phyloP scores from a whole-genome alignment of 1,140 invertebrate genomes.

The Euura saliciscinereae region DNA sequence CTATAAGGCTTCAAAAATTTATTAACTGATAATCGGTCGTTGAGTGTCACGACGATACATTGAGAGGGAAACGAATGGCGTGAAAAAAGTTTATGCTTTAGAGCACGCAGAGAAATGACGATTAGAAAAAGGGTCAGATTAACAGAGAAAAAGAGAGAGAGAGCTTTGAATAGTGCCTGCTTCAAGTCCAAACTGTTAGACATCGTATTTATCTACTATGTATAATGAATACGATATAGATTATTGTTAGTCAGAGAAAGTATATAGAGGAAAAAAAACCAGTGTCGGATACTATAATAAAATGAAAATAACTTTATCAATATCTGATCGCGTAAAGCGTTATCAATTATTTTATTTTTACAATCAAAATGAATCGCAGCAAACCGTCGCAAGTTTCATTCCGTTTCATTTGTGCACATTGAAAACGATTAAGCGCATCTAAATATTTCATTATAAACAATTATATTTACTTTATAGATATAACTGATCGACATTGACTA shows the following conservation, averaged over 20 bases:
- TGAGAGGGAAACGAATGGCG: conserved; percentile 15
- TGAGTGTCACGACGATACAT: conserved; percentile 6
- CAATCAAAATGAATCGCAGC: background rate
- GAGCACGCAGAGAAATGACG: background rate
- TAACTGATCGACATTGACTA: too few relatives aligned
- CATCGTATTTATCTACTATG: conserved; percentile 7
- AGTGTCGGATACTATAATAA: background rate
- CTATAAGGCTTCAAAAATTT: conserved; percentile 31
- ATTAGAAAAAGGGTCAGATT: background rate
- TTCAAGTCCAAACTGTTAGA: conserved; percentile 33
- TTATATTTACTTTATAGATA: background rate
- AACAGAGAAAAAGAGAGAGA: conserved; percentile 28
- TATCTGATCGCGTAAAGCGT: background rate
- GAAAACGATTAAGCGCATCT: background rate
- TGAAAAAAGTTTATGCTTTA: background rate
- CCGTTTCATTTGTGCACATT: background rate
- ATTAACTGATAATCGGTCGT: conserved; percentile 32
- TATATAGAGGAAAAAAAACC: background rate
- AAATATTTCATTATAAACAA: background rate
- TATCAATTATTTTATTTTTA: conserved; percentile 4
- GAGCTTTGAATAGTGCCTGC: conserved; percentile 60
- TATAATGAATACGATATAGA: background rate
- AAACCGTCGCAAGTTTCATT: background rate
- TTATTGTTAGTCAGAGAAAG: background rate
- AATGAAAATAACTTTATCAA: background rate